Base-by-base conservation (phyloP, 2,797 vertebrate species). In the Poeciliopsis infans region DNA sequence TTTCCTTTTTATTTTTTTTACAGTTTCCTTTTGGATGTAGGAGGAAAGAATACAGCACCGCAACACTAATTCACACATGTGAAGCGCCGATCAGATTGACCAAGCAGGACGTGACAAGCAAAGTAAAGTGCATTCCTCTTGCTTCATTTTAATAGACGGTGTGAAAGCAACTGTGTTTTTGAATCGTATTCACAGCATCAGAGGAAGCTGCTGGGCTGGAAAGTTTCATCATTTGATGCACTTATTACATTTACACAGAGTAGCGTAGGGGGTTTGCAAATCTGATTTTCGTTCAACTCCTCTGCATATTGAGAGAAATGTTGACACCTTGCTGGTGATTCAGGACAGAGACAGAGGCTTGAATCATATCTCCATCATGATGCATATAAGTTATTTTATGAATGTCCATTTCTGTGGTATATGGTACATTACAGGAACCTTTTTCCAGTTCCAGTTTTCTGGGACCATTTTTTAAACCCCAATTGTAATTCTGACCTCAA, bases 201-300 rank as follows among this genome's bases (percentile, higher is more conserved):
- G 36, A 12, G 8, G 55, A 75, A 77, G 61, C 43, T 68, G 80
- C 46, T 28, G 0, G 4, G 73, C 47, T 51, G 36, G 55, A 43
- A 82, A 64, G 71, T 77, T 33, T 76, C 25, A 80, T 82, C 2
- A 80, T 77, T 74, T 3, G 1, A 5, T 39, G 77, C 74, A 69
- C 41, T 77, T 83, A 72, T 81, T 3, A 5, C 5, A 3, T 82
- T 72, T 45, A 61, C 46, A 61, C 57, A 76, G 0, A 83, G 45
- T 20, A 55, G 36, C 20, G 75, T 83, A 57, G 82, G 78, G 43
- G 49, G 81, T 86, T 80, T 85, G 77, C 78, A 79, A 85, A 84
- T 86, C 61, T 61, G 78, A 79, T 79, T 74, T 53, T 31, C 0
- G 0, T 78, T 82, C 49, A 70, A 51, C 64, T 31, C 36, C 6